These are phyloP conservation scores for Piscicola geometra DNA, from an alignment of 2,888 invertebrate genomes.

Conservation along the genomic window DNA sequence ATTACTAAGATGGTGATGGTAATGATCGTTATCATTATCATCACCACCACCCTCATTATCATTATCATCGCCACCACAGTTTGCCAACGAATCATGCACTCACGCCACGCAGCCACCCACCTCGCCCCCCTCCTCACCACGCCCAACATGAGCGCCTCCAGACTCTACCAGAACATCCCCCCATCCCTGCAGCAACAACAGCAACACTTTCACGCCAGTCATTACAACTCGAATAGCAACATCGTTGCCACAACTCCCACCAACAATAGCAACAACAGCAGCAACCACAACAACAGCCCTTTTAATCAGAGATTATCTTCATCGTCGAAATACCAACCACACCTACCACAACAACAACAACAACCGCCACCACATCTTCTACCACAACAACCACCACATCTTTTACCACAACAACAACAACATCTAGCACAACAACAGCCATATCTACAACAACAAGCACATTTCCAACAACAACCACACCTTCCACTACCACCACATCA, in stretches of 20 bases:
- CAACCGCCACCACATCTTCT: background rate
- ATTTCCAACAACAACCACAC: background rate
- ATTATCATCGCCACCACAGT: slow-evolving; percentile 60
- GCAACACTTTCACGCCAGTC: slow-evolving; percentile 20
- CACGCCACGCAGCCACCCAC: slow-evolving; percentile 57
- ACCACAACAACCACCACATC: background rate
- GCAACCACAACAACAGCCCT: slow-evolving; percentile 24
- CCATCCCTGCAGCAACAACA: slow-evolving; percentile 20
- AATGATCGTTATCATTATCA: too few relatives aligned
- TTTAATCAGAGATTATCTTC: slow-evolving; percentile 29
- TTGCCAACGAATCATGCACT: slow-evolving; percentile 87
- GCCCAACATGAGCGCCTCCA: slow-evolving; percentile 24
- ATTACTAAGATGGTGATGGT: too few relatives aligned
- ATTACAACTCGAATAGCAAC: background rate
- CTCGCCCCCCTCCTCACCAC: slow-evolving; percentile 27
- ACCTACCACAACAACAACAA: background rate
- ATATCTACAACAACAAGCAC: background rate
- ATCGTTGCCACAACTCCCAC: slow-evolving; percentile 26
- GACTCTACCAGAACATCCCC: slow-evolving; percentile 30
- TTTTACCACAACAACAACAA: background rate
- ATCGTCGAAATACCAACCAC: background rate
- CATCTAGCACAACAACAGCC: background rate
- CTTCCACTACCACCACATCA: background rate
- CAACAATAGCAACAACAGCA: slow-evolving; percentile 12
- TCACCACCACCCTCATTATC: too few relatives aligned